These are phyloP conservation scores for Galleria mellonella DNA, from an alignment of 1,140 invertebrate species.

Conservation along the genomic window DNA sequence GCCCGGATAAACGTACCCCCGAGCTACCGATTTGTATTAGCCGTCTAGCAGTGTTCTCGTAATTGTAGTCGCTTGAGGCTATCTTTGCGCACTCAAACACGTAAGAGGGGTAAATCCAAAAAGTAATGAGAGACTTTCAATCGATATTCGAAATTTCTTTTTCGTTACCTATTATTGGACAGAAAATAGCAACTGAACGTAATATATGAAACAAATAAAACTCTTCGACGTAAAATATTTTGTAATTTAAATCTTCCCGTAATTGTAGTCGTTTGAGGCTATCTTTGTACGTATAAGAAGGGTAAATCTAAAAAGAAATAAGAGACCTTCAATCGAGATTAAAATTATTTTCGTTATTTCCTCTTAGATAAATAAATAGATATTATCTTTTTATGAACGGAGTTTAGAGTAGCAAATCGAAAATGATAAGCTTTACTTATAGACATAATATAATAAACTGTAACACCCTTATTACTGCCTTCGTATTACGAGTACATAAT, in stretches of 20 bases:
- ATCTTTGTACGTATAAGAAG: slow-evolving; percentile 44
- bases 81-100: slow-evolving; percentile 45
- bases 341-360: slow-evolving; percentile 17
- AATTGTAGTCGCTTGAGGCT: slow-evolving; percentile 63
- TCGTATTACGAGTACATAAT: too few species aligned
- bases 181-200: too few species aligned
- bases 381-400: too few species aligned
- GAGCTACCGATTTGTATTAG: slow-evolving; percentile 69
- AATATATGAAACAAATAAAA: too few species aligned
- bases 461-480: too few species aligned
- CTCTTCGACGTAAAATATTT: too few species aligned
- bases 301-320: slow-evolving; percentile 47
- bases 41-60: slow-evolving; percentile 63
- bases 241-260: slow-evolving; percentile 37
- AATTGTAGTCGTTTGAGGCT: slow-evolving; percentile 62
- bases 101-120: slow-evolving; percentile 44
- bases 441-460: too few species aligned
- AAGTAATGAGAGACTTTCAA: slow-evolving; percentile 40
- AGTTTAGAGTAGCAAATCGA: too few species aligned
- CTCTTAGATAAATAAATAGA: neutral
- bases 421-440: too few species aligned
- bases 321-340: slow-evolving; percentile 34
- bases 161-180: slow-evolving; percentile 13
- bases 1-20: slow-evolving; percentile 59
- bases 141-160: slow-evolving; percentile 25